phyloP scores from a whole-genome alignment of 2,888 invertebrate species.

The Ophonus ardosiacus region DNA sequence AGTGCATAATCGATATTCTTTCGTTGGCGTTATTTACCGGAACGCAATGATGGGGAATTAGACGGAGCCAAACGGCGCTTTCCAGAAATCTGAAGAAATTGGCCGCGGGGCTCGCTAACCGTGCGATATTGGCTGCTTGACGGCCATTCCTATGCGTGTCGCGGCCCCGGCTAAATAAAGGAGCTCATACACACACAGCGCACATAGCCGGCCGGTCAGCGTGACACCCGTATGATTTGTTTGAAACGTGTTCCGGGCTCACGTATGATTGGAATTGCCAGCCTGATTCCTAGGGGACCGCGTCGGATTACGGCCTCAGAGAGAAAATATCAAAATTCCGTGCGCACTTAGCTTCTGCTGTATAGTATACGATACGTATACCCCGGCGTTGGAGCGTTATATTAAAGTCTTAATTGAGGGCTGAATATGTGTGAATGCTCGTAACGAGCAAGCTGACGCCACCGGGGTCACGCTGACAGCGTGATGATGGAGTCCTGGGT shows the following conservation, averaged over 20 bases:
- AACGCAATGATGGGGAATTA: constrained; percentile 41
- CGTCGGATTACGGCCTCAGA: constrained; percentile 24
- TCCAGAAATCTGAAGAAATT: constrained; percentile 74
- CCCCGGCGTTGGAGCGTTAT: constrained; percentile 14
- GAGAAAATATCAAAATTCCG: constrained; percentile 44
- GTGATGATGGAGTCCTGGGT: constrained; percentile 73
- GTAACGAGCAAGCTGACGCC: constrained; percentile 74
- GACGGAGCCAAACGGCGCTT: constrained; percentile 71
- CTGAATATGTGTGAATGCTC: constrained; percentile 42
- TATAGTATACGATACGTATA: constrained; percentile 7
- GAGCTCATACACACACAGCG: constrained; percentile 67
- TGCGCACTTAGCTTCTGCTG: constrained; percentile 69
- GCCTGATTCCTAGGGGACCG: constrained; percentile 49
- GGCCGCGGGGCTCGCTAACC: constrained; percentile 71
- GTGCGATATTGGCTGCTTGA: constrained; percentile 74
- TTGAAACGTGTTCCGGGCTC: constrained; percentile 72
- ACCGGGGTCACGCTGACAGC: constrained; percentile 66
- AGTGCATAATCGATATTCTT: constrained; percentile 34
- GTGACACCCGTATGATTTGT: constrained; percentile 74
- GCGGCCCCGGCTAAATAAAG: constrained; percentile 71
- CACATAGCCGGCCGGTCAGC: constrained; percentile 68
- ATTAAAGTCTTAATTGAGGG: constrained; percentile 60
- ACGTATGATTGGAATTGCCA: constrained; percentile 66
- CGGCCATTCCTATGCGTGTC: constrained; percentile 75
- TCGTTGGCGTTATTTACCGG: constrained; percentile 51